Evolutionary conservation across 2,888 invertebrate genomes (phyloP).

Genomic region (Cosmorhoe ocellata): DNA sequence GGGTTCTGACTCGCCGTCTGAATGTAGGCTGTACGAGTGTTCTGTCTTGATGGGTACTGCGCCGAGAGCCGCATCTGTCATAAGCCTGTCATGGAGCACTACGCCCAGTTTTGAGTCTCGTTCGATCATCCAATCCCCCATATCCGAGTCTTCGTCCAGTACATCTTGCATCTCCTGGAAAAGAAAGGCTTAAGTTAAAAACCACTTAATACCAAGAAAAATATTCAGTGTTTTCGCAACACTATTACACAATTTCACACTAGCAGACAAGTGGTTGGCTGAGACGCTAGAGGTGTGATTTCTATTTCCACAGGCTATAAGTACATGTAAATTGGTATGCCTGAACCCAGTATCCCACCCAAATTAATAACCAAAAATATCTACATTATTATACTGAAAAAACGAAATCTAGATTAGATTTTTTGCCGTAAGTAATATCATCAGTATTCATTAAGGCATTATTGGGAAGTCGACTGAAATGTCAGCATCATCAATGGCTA

Average conservation of each 20-base stretch:
- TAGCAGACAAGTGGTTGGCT: constrained; percentile 11
- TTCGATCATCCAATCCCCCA: constrained; percentile 87
- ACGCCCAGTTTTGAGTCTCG: constrained; percentile 86
- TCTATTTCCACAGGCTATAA: no score
- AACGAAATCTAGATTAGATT: no score
- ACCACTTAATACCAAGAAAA: not conserved
- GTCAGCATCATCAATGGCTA: no score
- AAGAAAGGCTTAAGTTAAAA: not conserved
- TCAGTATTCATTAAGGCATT: no score
- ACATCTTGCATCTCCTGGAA: constrained; percentile 86
- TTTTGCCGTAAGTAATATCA: no score
- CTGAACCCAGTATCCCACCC: no score
- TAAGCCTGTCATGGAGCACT: constrained; percentile 93
- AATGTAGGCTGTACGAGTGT: constrained; percentile 94
- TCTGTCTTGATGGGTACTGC: constrained; percentile 93
- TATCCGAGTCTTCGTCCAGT: constrained; percentile 85
- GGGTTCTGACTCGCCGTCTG: constrained; percentile 85
- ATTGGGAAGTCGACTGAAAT: no score
- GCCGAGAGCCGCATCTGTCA: constrained; percentile 93
- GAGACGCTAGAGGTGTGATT: no score
- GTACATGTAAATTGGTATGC: no score
- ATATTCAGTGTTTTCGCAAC: no score
- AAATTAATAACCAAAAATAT: no score
- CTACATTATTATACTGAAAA: no score
- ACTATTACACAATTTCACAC: not conserved